Base-by-base conservation (phyloP, 1,140 invertebrate species). In the Zaprionus nigranus region DNA sequence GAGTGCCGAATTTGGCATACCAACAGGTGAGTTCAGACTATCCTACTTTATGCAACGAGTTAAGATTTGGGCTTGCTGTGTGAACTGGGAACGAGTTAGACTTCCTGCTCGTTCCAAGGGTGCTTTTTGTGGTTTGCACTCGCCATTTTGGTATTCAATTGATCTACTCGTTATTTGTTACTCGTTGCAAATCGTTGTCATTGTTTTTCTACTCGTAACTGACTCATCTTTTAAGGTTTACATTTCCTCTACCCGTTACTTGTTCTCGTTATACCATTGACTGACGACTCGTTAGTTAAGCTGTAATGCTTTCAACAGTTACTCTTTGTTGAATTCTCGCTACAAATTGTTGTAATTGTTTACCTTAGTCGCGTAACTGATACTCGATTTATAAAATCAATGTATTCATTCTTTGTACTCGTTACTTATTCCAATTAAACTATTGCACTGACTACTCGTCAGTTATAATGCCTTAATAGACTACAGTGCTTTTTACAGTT, bases 1-100 rank as follows among this genome's bases (percentile, higher is more conserved):
- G 51, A 96, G 96, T 61, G 95, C 96, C 3, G 96, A 96, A 90
- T 97, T 95, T 92, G 97, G 97, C 40, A 98, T 98, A 81, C 97
- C 97, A 6, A 97, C 96, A 30, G 96, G 94, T 91, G 78, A 92
- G 90, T 76, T 70, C 30, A 28, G 1, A 6, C 20, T 22, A 12
- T 65, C 26, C 20, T 26, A 13, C 3, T 7, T 30, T 13, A 30
- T 53, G 49, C 9, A 20, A 13, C 20, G 22, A 53, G 17, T 24
- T 11, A 5, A 24, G 17, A 3, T 13, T 13, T 3, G 9, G 12
- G 22, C 26, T 49, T 49, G 43, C 43, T 20, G 5, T 40, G 38
- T 7, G 43, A 20, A 17, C 7, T 20, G 17, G 46, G 1, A 49
- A 51, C 20, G 3, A 51, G 4, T 51, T 13, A 3, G 3, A 5